Evolutionary conservation across 2,888 invertebrate genomes (phyloP).

Genomic region (Drosophila formosana): DNA sequence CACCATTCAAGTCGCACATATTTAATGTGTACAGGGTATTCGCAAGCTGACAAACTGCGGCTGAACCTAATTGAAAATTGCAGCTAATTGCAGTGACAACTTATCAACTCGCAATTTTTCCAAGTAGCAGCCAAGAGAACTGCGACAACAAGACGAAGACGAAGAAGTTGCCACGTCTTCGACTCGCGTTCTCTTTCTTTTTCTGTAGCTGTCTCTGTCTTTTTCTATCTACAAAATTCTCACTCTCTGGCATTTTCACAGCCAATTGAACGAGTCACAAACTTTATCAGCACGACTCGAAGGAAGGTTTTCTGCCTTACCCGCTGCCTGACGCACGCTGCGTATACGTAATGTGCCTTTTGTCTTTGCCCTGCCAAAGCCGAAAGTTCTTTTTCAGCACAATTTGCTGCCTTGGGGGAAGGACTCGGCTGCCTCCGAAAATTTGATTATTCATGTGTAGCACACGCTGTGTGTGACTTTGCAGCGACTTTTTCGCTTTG

Average conservation of each 20-base stretch:
- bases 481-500: slow-evolving; percentile 11
- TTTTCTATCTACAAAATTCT: not conserved
- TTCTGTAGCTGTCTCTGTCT: not conserved
- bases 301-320: slow-evolving; percentile 3
- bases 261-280: slow-evolving; percentile 64
- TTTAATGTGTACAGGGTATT: slow-evolving; percentile 14
- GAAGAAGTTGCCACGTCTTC: not conserved
- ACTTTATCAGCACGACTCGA: slow-evolving; percentile 40
- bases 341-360: slow-evolving; percentile 55
- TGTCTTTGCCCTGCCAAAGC: slow-evolving; percentile 25
- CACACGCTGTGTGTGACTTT: slow-evolving; percentile 36
- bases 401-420: slow-evolving; percentile 39
- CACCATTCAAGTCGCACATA: not conserved
- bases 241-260: slow-evolving; percentile 52
- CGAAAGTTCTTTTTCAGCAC: slow-evolving; percentile 26
- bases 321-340: slow-evolving; percentile 30
- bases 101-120: slow-evolving; percentile 35
- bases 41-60: not conserved
- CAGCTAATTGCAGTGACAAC: slow-evolving; percentile 49
- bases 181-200: not conserved
- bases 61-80: slow-evolving; percentile 52
- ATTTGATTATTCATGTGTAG: slow-evolving; percentile 68
- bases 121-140: not conserved
- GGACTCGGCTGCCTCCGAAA: slow-evolving; percentile 27
- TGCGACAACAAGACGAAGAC: slow-evolving; percentile 1